Conservation (phyloP, 1,140 invertebrate species). For the Orchesella cincta region DNA sequence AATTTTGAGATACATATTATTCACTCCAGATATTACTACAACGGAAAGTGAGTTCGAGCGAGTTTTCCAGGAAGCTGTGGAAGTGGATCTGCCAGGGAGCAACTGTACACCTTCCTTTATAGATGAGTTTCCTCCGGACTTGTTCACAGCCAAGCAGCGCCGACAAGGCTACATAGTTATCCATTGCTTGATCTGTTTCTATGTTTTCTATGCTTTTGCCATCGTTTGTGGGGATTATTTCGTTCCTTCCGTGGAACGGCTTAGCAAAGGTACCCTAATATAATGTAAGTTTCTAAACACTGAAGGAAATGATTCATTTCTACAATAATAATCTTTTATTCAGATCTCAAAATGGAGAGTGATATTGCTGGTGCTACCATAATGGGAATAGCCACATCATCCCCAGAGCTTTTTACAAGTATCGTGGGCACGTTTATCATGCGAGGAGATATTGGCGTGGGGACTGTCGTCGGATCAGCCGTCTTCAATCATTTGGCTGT, state of each 20-base stretch:
- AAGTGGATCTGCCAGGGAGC: constrained; percentile 18
- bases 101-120: constrained; percentile 50
- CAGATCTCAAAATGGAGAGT: constrained; percentile 76
- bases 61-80: background rate
- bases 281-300: too few relatives aligned
- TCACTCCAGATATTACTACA: background rate
- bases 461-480: constrained; percentile 62
- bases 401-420: constrained; percentile 62
- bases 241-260: constrained; percentile 7
- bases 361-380: constrained; percentile 72
- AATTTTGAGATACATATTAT: too few relatives aligned
- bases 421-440: constrained; percentile 58
- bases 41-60: constrained; percentile 6
- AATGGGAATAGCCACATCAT: constrained; percentile 63
- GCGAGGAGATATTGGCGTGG: constrained; percentile 55
- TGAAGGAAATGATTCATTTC: too few relatives aligned
- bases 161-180: constrained; percentile 54
- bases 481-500: constrained; percentile 63
- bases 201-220: constrained; percentile 20
- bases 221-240: constrained; percentile 29
- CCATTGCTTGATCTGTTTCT: constrained; percentile 55
- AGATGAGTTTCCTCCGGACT: constrained; percentile 57
- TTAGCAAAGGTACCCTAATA: too few relatives aligned
- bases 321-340: too few relatives aligned
- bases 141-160: constrained; percentile 53